Evolutionary conservation across 2,888 invertebrate genomes (phyloP).

Genomic region (Lasioglossum marginatum): DNA sequence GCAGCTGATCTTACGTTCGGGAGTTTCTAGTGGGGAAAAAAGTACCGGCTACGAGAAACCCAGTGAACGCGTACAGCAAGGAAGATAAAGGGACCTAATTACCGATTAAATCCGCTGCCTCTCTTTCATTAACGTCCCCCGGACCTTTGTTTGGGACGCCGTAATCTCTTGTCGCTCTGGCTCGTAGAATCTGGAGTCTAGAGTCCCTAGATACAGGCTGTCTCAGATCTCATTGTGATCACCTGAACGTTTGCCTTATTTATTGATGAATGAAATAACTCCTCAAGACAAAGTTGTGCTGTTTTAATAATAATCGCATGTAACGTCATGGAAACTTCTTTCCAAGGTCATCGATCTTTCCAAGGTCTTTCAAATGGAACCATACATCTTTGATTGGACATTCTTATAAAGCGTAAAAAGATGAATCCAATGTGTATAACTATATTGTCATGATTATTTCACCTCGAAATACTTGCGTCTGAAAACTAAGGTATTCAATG

Average conservation of each 20-base stretch:
- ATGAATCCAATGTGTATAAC: background rate
- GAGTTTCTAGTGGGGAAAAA: background rate
- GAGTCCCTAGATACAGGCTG: background rate
- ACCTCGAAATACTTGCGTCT: background rate
- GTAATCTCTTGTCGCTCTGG: background rate
- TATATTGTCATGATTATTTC: background rate
- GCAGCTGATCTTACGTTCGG: background rate
- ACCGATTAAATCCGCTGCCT: conserved; percentile 59
- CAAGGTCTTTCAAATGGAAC: background rate
- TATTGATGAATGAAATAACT: background rate
- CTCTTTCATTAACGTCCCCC: conserved; percentile 36
- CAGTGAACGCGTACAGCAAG: conserved; percentile 13
- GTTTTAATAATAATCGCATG: background rate
- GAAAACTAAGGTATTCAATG: background rate
- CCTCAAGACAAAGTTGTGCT: background rate
- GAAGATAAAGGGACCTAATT: conserved; percentile 56
- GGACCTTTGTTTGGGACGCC: background rate
- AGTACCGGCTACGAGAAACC: background rate
- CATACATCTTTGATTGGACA: background rate
- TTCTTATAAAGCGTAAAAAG: background rate
- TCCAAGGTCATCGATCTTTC: too few relatives aligned
- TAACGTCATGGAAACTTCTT: background rate
- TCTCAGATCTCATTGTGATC: background rate
- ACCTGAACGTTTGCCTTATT: background rate
- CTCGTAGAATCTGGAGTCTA: background rate